Evolutionary conservation across 2,888 invertebrate species (phyloP), one percentile per base, ranked within the genome.

Genomic region (Amphipoea lucens): DNA sequence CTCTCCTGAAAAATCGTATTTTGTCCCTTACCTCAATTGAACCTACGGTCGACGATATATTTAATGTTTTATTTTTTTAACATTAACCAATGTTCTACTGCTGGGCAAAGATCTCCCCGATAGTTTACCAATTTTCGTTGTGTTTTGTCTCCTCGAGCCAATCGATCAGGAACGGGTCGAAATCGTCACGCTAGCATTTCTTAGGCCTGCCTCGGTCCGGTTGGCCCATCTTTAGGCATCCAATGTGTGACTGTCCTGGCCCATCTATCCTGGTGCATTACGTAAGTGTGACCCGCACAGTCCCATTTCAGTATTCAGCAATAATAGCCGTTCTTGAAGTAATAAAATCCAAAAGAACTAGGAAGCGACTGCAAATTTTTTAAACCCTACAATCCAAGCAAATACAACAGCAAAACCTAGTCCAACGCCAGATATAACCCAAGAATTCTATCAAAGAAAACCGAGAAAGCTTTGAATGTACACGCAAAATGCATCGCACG

Each of bases 401-500:
- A 68, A 78, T n/a, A 45, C 84, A 54, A 14, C 0, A 36, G 7
- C 42, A 72, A 78, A 85, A 77, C 65, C 54, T 81, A 85, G 83
- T 82, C 20, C 42, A 77, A 45, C 63, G 14, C n/a, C 75, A 82
- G 85, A 83, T 84, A 80, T 51, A 87, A 75, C 77, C 76, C 23
- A 86, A 85, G 82, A 85, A 90, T 89, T 89, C 84, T 86, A 82
- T 83, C 84, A 81, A 87, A 89, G 90, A 89, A 89, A 87, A 81
- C 81, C 57, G 85, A 87, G 90, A 90, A 90, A 90, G 88, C 90
- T 83, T 84, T 63, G 75, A 79, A 66, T 83, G 73, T 90, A 84
- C 89, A 89, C 89, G 89, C 89, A 87, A 88, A 90, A 90, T 86
- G 72, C 23, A 73, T 29, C 65, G 74, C 90, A 91, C 90, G 91